phyloP scores from a whole-genome alignment of 1,140 invertebrate species.

The Cherax quadricarinatus region DNA sequence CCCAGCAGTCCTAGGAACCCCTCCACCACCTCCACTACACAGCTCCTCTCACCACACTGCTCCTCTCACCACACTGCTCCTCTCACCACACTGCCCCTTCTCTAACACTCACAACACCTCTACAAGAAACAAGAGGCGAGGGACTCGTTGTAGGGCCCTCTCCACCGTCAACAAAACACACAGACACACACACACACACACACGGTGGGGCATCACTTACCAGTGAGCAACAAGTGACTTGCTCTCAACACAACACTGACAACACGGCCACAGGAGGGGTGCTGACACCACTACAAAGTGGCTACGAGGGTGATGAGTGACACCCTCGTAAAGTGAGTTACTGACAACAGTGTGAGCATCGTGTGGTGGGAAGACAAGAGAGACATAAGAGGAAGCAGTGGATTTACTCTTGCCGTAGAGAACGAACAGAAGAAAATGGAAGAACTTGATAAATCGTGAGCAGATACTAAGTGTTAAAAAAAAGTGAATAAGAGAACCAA shows the following conservation, averaged over 20 bases:
- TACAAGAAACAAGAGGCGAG: neutral
- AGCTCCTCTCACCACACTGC: neutral
- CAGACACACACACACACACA: too few relatives aligned
- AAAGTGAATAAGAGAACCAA: too few relatives aligned
- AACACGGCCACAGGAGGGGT: neutral
- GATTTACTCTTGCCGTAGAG: neutral
- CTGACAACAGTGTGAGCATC: neutral
- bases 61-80: neutral
- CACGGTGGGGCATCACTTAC: too few relatives aligned
- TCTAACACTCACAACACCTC: neutral
- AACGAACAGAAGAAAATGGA: neutral
- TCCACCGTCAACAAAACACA: too few relatives aligned
- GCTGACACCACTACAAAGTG: neutral
- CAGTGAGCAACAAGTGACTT: too few relatives aligned
- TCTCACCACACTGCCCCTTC: neutral
- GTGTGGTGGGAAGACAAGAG: neutral
- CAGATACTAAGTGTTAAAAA: neutral
- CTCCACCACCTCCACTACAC: neutral
- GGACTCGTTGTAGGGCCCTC: too few relatives aligned
- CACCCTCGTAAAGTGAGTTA: neutral
- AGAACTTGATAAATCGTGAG: neutral
- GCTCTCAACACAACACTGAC: neutral
- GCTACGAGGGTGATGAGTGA: neutral
- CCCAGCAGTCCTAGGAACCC: too few relatives aligned
- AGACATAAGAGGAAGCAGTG: neutral